These are phyloP conservation scores for Cheilosia soror DNA, from an alignment of 2,888 invertebrate species.

Conservation along the genomic window DNA sequence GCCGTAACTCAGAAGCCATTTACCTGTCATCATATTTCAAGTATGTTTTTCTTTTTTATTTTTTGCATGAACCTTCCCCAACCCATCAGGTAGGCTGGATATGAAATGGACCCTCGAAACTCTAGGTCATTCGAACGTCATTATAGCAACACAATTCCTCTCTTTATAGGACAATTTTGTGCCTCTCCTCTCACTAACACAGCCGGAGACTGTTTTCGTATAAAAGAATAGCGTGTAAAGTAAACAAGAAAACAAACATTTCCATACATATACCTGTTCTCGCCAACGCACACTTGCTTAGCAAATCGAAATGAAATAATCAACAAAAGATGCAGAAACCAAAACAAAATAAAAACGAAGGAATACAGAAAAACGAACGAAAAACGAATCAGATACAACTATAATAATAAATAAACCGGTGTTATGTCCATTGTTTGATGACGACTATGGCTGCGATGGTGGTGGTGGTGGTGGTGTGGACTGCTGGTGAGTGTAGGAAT, in stretches of 20 bases:
- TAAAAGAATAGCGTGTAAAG: constrained; percentile 37
- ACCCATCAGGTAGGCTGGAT: constrained; percentile 1
- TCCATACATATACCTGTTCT: constrained; percentile 39
- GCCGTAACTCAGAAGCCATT: constrained; percentile 49
- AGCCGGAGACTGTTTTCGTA: not conserved
- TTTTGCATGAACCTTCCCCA: constrained; percentile 20
- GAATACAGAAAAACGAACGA: constrained; percentile 57
- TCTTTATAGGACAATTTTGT: constrained; percentile 41
- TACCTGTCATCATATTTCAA: constrained; percentile 52
- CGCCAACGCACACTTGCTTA: constrained; percentile 53
- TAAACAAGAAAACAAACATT: constrained; percentile 19
- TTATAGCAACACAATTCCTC: constrained; percentile 28
- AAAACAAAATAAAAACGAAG: constrained; percentile 49
- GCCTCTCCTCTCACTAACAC: constrained; percentile 7
- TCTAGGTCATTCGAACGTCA: constrained; percentile 37
- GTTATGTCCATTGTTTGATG: constrained; percentile 72
- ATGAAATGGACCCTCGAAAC: constrained; percentile 26
- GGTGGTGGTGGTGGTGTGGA: constrained; percentile 24
- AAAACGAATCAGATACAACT: constrained; percentile 67
- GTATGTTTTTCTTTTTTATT: not conserved
- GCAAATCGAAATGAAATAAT: constrained; percentile 34
- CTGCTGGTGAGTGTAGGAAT: constrained; percentile 3
- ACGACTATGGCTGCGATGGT: constrained; percentile 21
- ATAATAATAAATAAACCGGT: constrained; percentile 73
- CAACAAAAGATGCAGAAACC: constrained; percentile 46